A percentile compares a stretch with the other conserved stretches of the same genome.
phyloP scores from a whole-genome alignment of 2,797 vertebrate species.

The Xyrichtys novacula region DNA sequence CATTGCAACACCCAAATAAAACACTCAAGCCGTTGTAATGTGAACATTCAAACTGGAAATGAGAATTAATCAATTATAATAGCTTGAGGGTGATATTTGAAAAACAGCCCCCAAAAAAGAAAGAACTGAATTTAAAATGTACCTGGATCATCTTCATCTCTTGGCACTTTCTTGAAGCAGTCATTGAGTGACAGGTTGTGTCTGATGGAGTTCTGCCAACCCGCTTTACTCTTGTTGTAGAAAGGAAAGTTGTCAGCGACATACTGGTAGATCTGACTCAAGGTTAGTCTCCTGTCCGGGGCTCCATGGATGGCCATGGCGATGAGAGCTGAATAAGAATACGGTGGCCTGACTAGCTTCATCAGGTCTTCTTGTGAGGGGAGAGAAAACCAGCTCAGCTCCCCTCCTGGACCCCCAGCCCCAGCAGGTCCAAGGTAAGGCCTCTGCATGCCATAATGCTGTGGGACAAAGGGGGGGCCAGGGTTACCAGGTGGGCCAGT shows the following conservation, averaged over 20 bases:
- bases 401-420: conserved; percentile 84
- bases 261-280: conserved; percentile 99
- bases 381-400: conserved; percentile 96
- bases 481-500: conserved; percentile 79
- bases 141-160: conserved; percentile 98
- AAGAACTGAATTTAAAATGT: conserved; percentile 50
- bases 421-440: conserved; percentile 89
- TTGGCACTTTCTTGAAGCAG: conserved; percentile 98
- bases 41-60: background rate
- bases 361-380: conserved; percentile 98
- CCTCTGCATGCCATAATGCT: conserved; percentile 95
- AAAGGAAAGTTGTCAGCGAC: conserved; percentile 99
- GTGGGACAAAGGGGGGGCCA: conserved; percentile 91
- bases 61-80: background rate
- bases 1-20: background rate
- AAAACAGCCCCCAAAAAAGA: background rate
- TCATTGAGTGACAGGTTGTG: conserved; percentile 98
- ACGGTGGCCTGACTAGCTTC: conserved; percentile 97
- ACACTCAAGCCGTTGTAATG: background rate
- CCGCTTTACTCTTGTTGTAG: conserved; percentile 98
- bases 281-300: conserved; percentile 92
- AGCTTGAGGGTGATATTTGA: background rate
- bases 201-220: conserved; percentile 98
- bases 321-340: conserved; percentile 98
- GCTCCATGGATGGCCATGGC: conserved; percentile 99